phyloP scores from a whole-genome alignment of 2,797 vertebrate species.

The Tangara arthus region DNA sequence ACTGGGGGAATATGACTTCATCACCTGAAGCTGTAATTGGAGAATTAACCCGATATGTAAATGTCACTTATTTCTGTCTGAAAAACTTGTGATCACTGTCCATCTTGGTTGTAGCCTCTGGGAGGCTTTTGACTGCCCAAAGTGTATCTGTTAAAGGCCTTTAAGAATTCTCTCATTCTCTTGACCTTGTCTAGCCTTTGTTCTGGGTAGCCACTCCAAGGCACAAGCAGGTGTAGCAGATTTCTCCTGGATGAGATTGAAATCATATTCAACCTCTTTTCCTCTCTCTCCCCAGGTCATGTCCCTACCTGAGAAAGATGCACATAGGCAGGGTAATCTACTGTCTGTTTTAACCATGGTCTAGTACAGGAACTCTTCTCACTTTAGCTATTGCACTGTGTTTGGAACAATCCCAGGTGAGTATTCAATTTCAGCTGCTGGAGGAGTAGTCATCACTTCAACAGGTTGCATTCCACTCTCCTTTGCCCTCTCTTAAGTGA shows the following conservation, averaged over 20 bases:
- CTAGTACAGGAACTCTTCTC: background rate
- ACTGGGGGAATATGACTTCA: background rate
- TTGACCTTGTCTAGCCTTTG: too few species aligned
- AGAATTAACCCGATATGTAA: background rate
- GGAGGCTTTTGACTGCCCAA: background rate
- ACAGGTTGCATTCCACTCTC: background rate
- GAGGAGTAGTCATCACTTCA: background rate
- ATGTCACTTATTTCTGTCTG: background rate
- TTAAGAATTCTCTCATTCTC: background rate
- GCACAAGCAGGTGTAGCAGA: background rate
- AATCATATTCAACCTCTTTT: background rate
- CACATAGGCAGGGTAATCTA: background rate
- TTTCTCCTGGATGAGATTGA: background rate
- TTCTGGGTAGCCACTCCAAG: background rate
- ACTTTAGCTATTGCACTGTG: background rate
- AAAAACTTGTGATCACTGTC: background rate
- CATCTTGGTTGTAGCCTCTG: background rate
- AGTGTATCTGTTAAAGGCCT: background rate
- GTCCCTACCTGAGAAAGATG: background rate
- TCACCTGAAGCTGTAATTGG: background rate
- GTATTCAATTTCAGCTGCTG: background rate
- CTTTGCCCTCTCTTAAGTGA: background rate
- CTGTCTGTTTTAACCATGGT: background rate
- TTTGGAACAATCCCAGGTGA: background rate
- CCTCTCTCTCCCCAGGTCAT: background rate